Evolutionary conservation across 2,888 invertebrate genomes (phyloP).

Genomic region (Cosmorhoe ocellata): DNA sequence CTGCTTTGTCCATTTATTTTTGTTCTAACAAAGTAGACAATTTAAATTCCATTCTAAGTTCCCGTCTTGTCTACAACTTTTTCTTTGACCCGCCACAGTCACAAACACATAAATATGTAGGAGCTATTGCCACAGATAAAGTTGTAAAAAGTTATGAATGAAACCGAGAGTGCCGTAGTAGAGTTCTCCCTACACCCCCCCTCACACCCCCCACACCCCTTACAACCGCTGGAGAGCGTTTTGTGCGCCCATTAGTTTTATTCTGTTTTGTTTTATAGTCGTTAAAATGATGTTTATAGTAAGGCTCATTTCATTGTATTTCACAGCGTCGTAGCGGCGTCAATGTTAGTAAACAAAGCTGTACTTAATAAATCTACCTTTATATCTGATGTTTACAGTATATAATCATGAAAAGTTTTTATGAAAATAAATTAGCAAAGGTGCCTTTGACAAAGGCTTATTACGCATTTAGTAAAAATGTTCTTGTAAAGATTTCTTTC

Average conservation of each 20-base stretch:
- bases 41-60: no score
- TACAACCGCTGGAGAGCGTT: conserved; percentile 54
- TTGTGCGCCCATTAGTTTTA: conserved; percentile 79
- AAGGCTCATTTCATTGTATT: background rate
- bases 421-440: no score
- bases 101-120: conserved; percentile 81
- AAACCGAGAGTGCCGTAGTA: conserved; percentile 81
- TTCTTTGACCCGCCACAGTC: conserved; percentile 64
- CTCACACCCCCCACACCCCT: conserved; percentile 34
- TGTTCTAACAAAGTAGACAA: no score
- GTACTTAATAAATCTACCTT: no score
- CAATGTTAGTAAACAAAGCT: background rate
- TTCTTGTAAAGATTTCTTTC: no score
- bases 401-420: no score
- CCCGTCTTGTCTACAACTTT: conserved; percentile 30
- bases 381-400: no score
- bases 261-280: conserved; percentile 61
- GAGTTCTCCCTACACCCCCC: conserved; percentile 44
- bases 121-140: conserved; percentile 80
- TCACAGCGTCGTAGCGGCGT: no score
- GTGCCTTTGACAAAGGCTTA: no score
- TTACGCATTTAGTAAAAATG: no score
- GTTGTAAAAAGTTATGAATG: conserved; percentile 84
- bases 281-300: conserved; percentile 35
- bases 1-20: no score